A percentile compares a stretch with the other conserved stretches of the same genome.
These are phyloP conservation scores for Sinocyclocheilus anshuiensis DNA, from an alignment of 2,113 vertebrate species.

Conservation along the genomic window DNA sequence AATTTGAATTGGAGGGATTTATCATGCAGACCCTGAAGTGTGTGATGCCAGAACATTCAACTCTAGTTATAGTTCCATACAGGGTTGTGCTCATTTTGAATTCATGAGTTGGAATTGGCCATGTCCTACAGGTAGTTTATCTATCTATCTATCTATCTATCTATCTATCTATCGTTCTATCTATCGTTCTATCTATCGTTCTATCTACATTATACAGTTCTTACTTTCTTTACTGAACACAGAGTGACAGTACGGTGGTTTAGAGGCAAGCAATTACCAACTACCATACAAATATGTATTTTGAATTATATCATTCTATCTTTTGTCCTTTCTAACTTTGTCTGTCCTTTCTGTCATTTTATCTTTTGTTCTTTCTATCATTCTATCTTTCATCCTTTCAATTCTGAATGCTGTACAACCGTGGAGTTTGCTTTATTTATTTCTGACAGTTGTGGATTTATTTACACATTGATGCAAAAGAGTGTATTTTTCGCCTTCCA, in stretches of 20 bases:
- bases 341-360: not conserved
- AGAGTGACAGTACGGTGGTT: not conserved
- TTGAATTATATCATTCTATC: not conserved
- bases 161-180: not conserved
- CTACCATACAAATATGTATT: not conserved
- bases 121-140: too few relatives aligned
- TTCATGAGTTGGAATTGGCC: not conserved
- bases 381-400: not conserved
- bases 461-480: not conserved
- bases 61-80: not conserved
- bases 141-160: not conserved
- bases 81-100: not conserved
- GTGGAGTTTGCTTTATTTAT: not conserved
- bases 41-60: not conserved
- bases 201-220: not conserved
- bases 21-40: constrained; percentile 3
- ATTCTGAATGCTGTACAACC: not conserved
- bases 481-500: not conserved
- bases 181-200: too few relatives aligned
- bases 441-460: not conserved
- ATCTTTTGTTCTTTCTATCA: not conserved
- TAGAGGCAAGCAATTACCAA: not conserved
- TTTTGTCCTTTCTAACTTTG: not conserved
- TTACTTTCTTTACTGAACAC: not conserved
- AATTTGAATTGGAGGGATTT: constrained; percentile 21